Conservation (phyloP, 2,797 vertebrate species). For the Malacoctenus gilli region DNA sequence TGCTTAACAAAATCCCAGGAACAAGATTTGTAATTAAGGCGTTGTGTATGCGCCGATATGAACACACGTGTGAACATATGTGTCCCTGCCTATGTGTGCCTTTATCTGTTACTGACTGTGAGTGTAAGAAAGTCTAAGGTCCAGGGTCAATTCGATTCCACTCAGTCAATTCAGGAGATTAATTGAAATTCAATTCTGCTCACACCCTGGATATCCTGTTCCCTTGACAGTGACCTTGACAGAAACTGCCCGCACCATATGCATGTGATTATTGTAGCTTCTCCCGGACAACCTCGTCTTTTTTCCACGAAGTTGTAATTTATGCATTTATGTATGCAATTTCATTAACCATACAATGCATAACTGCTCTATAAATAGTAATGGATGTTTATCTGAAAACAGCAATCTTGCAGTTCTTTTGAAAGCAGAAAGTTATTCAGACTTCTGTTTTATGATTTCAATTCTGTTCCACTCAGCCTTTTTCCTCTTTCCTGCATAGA, state of each 20-base stretch:
- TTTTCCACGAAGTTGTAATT: constrained; percentile 41
- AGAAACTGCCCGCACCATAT: constrained; percentile 36
- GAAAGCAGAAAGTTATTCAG: constrained; percentile 28
- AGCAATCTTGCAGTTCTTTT: constrained; percentile 53
- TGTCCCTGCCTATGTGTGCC: constrained; percentile 30
- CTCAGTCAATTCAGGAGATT: constrained; percentile 68
- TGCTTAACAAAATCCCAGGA: background rate
- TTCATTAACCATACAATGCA: constrained; percentile 46
- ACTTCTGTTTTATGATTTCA: constrained; percentile 28
- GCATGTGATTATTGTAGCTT: constrained; percentile 47
- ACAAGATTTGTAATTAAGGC: background rate
- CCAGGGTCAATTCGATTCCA: constrained; percentile 68
- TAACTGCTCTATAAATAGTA: constrained; percentile 55
- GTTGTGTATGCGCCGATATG: constrained; percentile 1
- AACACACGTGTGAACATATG: constrained; percentile 21
- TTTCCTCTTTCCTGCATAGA: constrained; percentile 9
- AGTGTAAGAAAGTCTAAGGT: constrained; percentile 51
- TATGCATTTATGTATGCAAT: constrained; percentile 56
- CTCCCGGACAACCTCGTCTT: constrained; percentile 35
- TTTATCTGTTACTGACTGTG: constrained; percentile 49
- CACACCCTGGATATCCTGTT: constrained; percentile 64
- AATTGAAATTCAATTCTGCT: constrained; percentile 74
- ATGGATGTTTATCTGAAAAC: constrained; percentile 50
- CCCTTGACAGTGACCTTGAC: constrained; percentile 69
- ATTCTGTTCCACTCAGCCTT: constrained; percentile 11